Evolutionary conservation across 2,888 invertebrate species (phyloP).

Genomic region (Celastrina argiolus): DNA sequence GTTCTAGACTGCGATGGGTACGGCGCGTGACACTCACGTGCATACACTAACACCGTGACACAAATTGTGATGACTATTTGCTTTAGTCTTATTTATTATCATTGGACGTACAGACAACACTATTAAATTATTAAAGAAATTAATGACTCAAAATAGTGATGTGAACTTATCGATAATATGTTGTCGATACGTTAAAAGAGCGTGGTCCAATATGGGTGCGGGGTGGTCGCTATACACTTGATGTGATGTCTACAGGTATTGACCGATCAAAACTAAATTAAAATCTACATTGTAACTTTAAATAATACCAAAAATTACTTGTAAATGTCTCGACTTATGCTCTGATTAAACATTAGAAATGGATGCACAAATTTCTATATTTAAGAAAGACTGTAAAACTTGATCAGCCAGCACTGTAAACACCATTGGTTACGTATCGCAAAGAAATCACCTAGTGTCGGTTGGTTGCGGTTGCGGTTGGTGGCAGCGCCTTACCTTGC

Average conservation of each 20-base stretch:
- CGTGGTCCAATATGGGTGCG: conserved; percentile 64
- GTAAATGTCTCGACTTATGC: too few species aligned
- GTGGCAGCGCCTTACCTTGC: conserved; percentile 90
- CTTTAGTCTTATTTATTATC: conserved; percentile 48
- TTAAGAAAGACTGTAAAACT: neutral
- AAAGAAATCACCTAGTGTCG: conserved; percentile 78
- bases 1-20: conserved; percentile 26
- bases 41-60: conserved; percentile 64
- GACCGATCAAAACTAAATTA: conserved; percentile 24
- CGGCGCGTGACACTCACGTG: conserved; percentile 45
- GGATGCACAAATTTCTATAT: too few species aligned
- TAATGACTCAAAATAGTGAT: conserved; percentile 9
- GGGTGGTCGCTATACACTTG: conserved; percentile 62
- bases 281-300: neutral
- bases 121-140: conserved; percentile 27
- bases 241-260: conserved; percentile 32
- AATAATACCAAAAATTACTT: neutral
- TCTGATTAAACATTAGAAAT: too few species aligned
- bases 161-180: conserved; percentile 35
- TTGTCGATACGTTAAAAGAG: conserved; percentile 49
- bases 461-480: conserved; percentile 60
- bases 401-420: conserved; percentile 28
- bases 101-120: conserved; percentile 59
- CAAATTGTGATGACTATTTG: conserved; percentile 73
- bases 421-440: conserved; percentile 64